Evolutionary conservation across 53 echinoderm and acorn worm genomes (phyloP), one percentile per base, ranked within the genome.

Genomic region (Apostichopus leukothele): DNA sequence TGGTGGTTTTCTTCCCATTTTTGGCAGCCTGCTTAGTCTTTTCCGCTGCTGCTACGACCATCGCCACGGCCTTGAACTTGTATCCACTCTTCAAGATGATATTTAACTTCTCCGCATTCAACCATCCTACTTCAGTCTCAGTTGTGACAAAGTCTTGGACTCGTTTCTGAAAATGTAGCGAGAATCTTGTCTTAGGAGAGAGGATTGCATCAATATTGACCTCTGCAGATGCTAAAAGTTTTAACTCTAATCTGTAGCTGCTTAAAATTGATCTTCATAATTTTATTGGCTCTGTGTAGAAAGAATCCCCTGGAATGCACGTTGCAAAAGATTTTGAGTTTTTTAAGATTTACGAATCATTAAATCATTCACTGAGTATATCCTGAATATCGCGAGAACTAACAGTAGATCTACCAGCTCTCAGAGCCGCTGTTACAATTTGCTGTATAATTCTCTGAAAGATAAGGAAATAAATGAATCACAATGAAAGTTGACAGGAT

Each of bases 21-120:
- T 10, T 27, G 5, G n/a, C 61, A n/a, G 71, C 71, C 50, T 90
- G 91, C 80, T 93, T 93, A 27, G 94, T 90, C 73, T 78, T 87
- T 57, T 94, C 93, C 4, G 89, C 76, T 39, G 90, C 52, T 21
- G 67, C 88, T 10, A 94, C 80, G 19, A 96, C 92, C 53, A 88
- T 80, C 9, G 94, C 96, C 5, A 93, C 96, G 0, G 90, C 94
- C 76, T 86, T 89, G 88, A 96, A 96, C 53, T 91, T 89, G 1
- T 83, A 75, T 7, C 90, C 91, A n/a, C 79, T 25, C 54, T 80
- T 79, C 76, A 94, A 86, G 53, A 93, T 86, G 18, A 83, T 75
- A 52, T 94, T 91, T 52, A 94, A 60, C 59, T 91, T 89, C 39
- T 86, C 66, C 4, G 67, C 52, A 20, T 10, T 53, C 75, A 90